phyloP scores from a whole-genome alignment of 2,797 vertebrate species.

The Kryptopterus vitreolus region DNA sequence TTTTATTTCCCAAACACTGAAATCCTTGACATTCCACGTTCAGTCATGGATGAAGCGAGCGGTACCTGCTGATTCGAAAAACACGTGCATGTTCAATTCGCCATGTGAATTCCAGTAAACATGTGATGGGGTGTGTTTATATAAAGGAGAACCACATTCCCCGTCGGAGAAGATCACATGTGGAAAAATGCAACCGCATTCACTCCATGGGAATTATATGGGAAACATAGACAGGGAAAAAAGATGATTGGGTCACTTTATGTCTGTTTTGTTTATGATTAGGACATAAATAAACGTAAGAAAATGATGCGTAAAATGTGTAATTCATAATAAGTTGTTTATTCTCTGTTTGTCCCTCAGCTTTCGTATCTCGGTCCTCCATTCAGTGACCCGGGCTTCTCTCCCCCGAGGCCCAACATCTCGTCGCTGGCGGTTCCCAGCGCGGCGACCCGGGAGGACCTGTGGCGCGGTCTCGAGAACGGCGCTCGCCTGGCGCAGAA shows the following conservation, averaged over 20 bases:
- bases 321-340: background rate
- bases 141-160: background rate
- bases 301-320: background rate
- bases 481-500: slow-evolving; percentile 90
- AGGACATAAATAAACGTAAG: too few species aligned
- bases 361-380: slow-evolving; percentile 93
- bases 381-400: slow-evolving; percentile 95
- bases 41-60: background rate
- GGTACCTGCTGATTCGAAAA: background rate
- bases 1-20: background rate
- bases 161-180: background rate
- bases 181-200: background rate
- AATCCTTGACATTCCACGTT: background rate
- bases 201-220: background rate
- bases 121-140: slow-evolving; percentile 5
- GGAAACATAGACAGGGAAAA: background rate
- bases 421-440: slow-evolving; percentile 86
- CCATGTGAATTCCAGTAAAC: background rate
- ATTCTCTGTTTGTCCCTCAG: slow-evolving; percentile 64
- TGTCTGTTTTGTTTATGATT: background rate
- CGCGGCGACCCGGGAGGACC: slow-evolving; percentile 88
- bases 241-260: background rate
- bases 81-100: background rate
- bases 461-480: slow-evolving; percentile 92
- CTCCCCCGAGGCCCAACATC: slow-evolving; percentile 86